Evolutionary conservation across 2,113 vertebrate species (phyloP).

Genomic region (Anarhynchus alexandrinus): DNA sequence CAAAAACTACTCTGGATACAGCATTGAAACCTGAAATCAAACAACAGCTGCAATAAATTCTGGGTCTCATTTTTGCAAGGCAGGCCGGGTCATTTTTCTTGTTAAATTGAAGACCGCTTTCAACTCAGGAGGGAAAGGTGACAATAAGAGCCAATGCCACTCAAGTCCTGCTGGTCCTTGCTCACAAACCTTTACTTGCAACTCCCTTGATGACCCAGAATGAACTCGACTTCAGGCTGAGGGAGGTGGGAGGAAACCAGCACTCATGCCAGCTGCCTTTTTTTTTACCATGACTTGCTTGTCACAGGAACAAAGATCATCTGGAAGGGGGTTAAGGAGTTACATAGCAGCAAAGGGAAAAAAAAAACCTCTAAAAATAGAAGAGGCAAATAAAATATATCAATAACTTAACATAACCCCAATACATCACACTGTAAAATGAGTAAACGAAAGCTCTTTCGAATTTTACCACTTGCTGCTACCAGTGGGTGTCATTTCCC

Average conservation of each 20-base stretch:
- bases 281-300: neutral
- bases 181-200: neutral
- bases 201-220: neutral
- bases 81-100: neutral
- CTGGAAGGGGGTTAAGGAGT: neutral
- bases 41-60: neutral
- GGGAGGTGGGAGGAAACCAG: neutral
- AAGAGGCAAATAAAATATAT: neutral
- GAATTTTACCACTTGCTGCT: constrained; percentile 3
- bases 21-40: neutral
- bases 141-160: neutral
- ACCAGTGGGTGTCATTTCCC: constrained; percentile 27
- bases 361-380: neutral
- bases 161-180: neutral
- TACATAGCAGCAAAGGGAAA: neutral
- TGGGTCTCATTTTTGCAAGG: neutral
- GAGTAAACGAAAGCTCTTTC: neutral
- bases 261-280: neutral
- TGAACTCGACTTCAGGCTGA: neutral
- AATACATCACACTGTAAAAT: neutral
- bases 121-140: neutral
- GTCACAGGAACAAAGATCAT: constrained; percentile 5
- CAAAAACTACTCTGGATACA: neutral
- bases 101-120: neutral
- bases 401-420: constrained; percentile 11